Evolutionary conservation across 2,888 invertebrate genomes (phyloP).

Genomic region (Scaptomyza parva): DNA sequence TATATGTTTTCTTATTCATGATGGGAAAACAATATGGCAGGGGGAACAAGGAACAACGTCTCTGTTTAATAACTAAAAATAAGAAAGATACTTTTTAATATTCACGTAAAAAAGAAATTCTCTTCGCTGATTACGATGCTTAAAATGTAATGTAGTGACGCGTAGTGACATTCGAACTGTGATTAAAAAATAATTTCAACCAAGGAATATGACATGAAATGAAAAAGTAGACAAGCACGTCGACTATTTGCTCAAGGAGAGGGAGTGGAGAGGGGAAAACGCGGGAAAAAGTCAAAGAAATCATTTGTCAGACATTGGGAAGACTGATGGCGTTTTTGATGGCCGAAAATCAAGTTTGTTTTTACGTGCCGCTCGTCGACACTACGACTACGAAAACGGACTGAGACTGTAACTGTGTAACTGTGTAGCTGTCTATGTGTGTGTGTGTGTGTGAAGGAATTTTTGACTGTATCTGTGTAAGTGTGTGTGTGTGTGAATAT

Average conservation of each 20-base stretch:
- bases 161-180: slow-evolving; percentile 35
- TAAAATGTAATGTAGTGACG: not conserved
- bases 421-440: too few relatives aligned
- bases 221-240: slow-evolving; percentile 63
- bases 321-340: slow-evolving; percentile 80
- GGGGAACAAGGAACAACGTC: not conserved
- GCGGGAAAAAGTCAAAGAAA: slow-evolving; percentile 67
- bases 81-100: too few relatives aligned
- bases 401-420: slow-evolving; percentile 41
- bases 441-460: slow-evolving; percentile 19
- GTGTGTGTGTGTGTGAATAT: slow-evolving; percentile 58
- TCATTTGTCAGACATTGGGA: slow-evolving; percentile 72
- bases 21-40: not conserved
- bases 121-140: slow-evolving; percentile 17
- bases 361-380: slow-evolving; percentile 70
- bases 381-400: slow-evolving; percentile 7
- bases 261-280: slow-evolving; percentile 2
- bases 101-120: not conserved
- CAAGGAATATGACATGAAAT: slow-evolving; percentile 61
- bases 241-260: slow-evolving; percentile 35
- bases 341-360: slow-evolving; percentile 80
- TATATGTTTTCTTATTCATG: not conserved
- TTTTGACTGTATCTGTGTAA: not conserved
- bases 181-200: slow-evolving; percentile 78
- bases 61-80: too few relatives aligned